A percentile compares a stretch with the other conserved stretches of the same genome.
Evolutionary conservation across 92 coral and sea anemone species (phyloP).

Genomic region (Diadumene lineata): DNA sequence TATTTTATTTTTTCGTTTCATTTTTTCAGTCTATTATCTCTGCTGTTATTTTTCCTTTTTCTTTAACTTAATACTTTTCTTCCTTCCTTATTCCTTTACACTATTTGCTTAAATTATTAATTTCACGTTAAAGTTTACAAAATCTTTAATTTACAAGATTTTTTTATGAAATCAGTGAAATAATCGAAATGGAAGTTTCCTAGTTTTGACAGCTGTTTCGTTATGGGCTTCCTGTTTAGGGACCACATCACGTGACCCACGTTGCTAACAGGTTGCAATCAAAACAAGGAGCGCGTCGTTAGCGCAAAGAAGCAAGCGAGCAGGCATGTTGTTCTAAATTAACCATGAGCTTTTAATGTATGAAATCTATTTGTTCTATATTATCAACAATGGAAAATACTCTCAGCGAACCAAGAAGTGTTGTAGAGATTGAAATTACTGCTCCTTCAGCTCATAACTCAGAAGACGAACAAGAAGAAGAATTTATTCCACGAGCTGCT

Average conservation of each 20-base stretch:
- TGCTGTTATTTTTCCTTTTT: too few species aligned
- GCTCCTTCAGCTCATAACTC: constrained; percentile 71
- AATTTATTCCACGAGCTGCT: constrained; percentile 22
- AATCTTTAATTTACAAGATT: too few species aligned
- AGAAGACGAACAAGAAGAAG: constrained; percentile 51
- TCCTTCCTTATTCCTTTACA: too few species aligned
- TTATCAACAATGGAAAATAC: constrained; percentile 62
- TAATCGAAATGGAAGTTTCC: too few species aligned
- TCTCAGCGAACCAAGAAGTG: constrained; percentile 53
- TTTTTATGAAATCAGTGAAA: too few species aligned
- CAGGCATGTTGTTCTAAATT: constrained; percentile 4
- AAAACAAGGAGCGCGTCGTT: constrained; percentile 36
- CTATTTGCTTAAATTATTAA: too few species aligned
- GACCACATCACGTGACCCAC: constrained; percentile 37
- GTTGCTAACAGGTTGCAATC: constrained; percentile 36
- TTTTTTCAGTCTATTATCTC: too few species aligned
- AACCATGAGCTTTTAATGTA: constrained; percentile 8
- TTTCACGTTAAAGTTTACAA: too few species aligned
- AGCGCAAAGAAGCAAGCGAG: constrained; percentile 12
- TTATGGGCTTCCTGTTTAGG: constrained; percentile 35
- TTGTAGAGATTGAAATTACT: constrained; percentile 67
- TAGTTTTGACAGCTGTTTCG: not conserved
- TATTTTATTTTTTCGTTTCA: too few species aligned
- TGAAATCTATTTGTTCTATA: not conserved
- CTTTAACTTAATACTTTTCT: too few species aligned